Evolutionary conservation across 2,888 invertebrate species (phyloP), one percentile per base, ranked within the genome.

Genomic region (Epistrophe eligans): DNA sequence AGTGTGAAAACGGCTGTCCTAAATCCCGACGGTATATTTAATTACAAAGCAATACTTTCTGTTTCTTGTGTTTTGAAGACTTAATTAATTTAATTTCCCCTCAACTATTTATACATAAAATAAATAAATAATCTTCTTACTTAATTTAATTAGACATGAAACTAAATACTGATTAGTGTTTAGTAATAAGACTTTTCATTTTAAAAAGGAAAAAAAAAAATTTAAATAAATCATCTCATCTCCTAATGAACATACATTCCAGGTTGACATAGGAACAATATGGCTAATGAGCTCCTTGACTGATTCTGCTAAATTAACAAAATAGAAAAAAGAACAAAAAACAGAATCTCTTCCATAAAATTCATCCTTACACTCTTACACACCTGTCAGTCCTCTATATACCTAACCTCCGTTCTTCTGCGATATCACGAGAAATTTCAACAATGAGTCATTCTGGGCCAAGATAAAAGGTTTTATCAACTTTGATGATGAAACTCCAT

Each of bases 201-300:
- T 43, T 64, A 17, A 43, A 43, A 17, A 17, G 17, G 8, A 0
- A 64, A 64, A 64, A 28, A 15, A 24, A 62, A 24, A 24, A 64
- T n/a, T n/a, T n/a, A n/a, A 8, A 19, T 15, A 19, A 62, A 43
- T 43, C 24, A 43, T 32, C 28, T 48, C 28, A 64, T 43, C 11
- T 24, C n/a, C 35, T 84, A 76, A 84, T 84, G 76, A 84, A 76
- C 58, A 73, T 40, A 62, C 55, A 28, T 76, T 70, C 28, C 74
- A 84, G n/a, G 45, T 70, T 62, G 52, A 32, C 38, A 60, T 28
- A 6, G 17, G 28, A 76, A 80, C 84, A 84, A 77, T n/a, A n/a
- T 72, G 71, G 71, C 58, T 80, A 84, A 84, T 80, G 84, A 84
- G 79, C 71, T 72, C 40, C 70, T 76, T 43, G 50, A 76, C 76